phyloP scores from a whole-genome alignment of 2,888 invertebrate species.

The Rhingia campestris region DNA sequence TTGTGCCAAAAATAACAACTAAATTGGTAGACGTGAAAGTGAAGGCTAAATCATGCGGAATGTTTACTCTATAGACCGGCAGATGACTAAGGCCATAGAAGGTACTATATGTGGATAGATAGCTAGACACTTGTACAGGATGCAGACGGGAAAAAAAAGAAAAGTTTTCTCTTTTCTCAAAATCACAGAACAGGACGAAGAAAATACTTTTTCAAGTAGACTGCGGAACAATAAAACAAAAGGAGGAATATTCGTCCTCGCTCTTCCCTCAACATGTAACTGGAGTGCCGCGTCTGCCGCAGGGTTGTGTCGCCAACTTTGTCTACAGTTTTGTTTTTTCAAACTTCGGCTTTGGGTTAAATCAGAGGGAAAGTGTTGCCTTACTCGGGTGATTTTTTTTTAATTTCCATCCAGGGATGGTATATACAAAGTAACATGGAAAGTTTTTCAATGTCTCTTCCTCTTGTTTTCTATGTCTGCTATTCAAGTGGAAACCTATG shows the following conservation, averaged over 20 bases:
- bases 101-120: not conserved
- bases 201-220: conserved; percentile 64
- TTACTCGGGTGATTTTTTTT: not conserved
- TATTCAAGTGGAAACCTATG: conserved; percentile 61
- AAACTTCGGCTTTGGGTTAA: conserved; percentile 67
- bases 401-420: conserved; percentile 41
- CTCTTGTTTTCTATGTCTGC: conserved; percentile 48
- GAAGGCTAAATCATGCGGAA: conserved; percentile 72
- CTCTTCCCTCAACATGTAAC: conserved; percentile 25
- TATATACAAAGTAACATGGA: conserved; percentile 60
- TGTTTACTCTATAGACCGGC: conserved; percentile 20
- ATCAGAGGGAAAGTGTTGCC: conserved; percentile 70
- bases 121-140: conserved; percentile 17
- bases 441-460: conserved; percentile 68
- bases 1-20: conserved; percentile 73
- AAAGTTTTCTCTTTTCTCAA: conserved; percentile 46
- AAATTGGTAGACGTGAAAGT: conserved; percentile 69
- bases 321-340: conserved; percentile 32
- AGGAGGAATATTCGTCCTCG: conserved; percentile 30
- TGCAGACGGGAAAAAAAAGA: conserved; percentile 30
- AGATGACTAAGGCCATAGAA: conserved; percentile 1
- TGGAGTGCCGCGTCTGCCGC: conserved; percentile 66
- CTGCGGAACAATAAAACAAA: conserved; percentile 73
- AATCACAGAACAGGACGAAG: conserved; percentile 47
- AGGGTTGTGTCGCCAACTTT: conserved; percentile 64